phyloP scores from a whole-genome alignment of 2,797 vertebrate genomes.

The Gadopsis marmoratus region DNA sequence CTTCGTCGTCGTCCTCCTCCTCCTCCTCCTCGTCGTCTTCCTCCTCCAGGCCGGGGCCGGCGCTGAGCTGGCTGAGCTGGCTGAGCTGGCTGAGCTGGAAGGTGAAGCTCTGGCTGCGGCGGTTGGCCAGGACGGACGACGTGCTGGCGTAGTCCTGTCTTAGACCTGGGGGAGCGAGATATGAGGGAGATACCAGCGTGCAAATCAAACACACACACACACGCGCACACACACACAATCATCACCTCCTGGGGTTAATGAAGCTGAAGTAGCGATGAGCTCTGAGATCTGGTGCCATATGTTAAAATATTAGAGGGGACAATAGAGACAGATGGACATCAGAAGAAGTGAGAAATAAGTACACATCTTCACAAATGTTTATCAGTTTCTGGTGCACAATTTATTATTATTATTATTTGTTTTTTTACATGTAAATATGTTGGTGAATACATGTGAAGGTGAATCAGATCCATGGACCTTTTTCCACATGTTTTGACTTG shows the following conservation, averaged over 20 bases:
- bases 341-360: not conserved
- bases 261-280: conserved; percentile 84
- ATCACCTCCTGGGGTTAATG: conserved; percentile 81
- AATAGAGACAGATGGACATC: conserved; percentile 37
- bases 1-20: conserved; percentile 89
- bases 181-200: conserved; percentile 47
- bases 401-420: no score
- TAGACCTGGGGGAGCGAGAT: conserved; percentile 85
- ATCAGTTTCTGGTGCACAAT: no score
- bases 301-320: conserved; percentile 72
- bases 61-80: conserved; percentile 85
- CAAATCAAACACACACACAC: conserved; percentile 16
- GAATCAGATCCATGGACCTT: no score
- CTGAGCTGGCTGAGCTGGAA: conserved; percentile 86
- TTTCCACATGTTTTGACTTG: not conserved
- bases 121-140: conserved; percentile 85
- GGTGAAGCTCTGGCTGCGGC: conserved; percentile 88
- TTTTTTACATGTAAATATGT: not conserved
- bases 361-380: no score
- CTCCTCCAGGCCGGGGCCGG: conserved; percentile 86
- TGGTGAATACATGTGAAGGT: no score
- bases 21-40: conserved; percentile 87
- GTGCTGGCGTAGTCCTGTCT: conserved; percentile 94
- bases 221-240: conserved; percentile 37
- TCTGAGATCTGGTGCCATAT: conserved; percentile 75